Evolutionary conservation across 2,797 vertebrate species (phyloP).

Genomic region (Lophura swinhoii): DNA sequence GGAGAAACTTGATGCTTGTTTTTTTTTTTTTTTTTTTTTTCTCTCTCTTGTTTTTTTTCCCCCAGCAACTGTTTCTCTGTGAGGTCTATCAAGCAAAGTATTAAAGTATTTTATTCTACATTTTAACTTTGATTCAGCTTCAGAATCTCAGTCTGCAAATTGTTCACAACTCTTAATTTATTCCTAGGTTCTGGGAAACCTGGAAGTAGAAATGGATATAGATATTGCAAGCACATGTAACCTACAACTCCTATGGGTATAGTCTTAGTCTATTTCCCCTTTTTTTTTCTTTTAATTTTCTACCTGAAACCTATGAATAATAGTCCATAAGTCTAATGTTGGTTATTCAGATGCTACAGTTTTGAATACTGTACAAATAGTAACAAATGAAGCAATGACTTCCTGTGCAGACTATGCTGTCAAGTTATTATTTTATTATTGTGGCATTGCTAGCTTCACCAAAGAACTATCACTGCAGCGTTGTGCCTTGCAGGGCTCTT

Average conservation of each 20-base stretch:
- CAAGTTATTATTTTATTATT: background rate
- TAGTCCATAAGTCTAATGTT: background rate
- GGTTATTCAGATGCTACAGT: background rate
- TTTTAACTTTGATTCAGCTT: background rate
- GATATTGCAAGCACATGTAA: background rate
- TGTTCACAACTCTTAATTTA: background rate
- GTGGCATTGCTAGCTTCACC: background rate
- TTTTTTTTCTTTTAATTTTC: background rate
- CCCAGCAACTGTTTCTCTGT: background rate
- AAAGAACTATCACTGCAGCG: background rate
- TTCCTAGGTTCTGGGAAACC: background rate
- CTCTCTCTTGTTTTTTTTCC: background rate
- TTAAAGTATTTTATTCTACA: background rate
- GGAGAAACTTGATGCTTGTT: fast-evolving
- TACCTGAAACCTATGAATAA: background rate
- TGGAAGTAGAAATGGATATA: background rate
- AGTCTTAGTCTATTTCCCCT: background rate
- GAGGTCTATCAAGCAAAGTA: background rate
- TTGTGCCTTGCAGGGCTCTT: background rate
- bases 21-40: too few species aligned
- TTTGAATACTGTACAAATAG: background rate
- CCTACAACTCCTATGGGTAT: background rate
- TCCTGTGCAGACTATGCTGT: background rate
- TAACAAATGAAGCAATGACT: background rate
- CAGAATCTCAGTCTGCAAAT: background rate